A percentile compares a stretch with the other conserved stretches of the same genome.
Evolutionary conservation across 1,140 invertebrate species (phyloP).

Genomic region (Drosophila ficusphila): DNA sequence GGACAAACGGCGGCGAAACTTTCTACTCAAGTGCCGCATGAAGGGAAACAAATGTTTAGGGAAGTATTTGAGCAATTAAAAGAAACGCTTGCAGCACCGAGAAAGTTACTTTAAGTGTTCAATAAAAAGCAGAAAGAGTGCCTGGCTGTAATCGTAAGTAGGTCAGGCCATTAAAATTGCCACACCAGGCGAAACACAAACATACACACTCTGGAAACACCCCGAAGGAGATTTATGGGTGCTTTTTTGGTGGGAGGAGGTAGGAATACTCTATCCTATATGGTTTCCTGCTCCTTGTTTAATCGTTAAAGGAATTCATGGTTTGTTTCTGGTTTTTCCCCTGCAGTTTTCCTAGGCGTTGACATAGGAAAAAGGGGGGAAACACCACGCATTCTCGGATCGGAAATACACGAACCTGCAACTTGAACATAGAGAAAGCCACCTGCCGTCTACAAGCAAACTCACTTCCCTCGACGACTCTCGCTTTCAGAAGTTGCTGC

Average conservation of each 20-base stretch:
- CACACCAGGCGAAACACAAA: slow-evolving; percentile 20
- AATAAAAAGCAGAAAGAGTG: slow-evolving; percentile 48
- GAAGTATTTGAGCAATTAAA: slow-evolving; percentile 44
- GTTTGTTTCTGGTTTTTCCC: slow-evolving; percentile 39
- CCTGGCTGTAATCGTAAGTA: slow-evolving; percentile 54
- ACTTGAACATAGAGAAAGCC: slow-evolving; percentile 43
- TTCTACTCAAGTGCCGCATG: slow-evolving; percentile 13
- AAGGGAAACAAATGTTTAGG: background rate
- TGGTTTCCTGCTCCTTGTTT: slow-evolving; percentile 67
- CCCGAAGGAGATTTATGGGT: slow-evolving; percentile 58
- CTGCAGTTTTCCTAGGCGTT: slow-evolving; percentile 46
- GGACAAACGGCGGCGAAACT: slow-evolving; percentile 20
- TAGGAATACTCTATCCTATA: slow-evolving; percentile 22
- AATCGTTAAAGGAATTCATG: slow-evolving; percentile 71
- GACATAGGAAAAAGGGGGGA: slow-evolving; percentile 25
- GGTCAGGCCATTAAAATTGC: slow-evolving; percentile 77
- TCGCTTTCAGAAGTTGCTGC: slow-evolving; percentile 61
- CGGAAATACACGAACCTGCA: slow-evolving; percentile 18
- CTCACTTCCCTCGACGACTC: slow-evolving; percentile 38
- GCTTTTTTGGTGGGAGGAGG: slow-evolving; percentile 1
- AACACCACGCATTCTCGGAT: background rate
- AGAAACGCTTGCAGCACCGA: background rate
- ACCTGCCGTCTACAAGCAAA: slow-evolving; percentile 44
- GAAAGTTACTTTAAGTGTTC: slow-evolving; percentile 62
- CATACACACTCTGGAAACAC: slow-evolving; percentile 30